Base-by-base conservation (phyloP, 2,888 invertebrate species). In the Saturnia pavonia region DNA sequence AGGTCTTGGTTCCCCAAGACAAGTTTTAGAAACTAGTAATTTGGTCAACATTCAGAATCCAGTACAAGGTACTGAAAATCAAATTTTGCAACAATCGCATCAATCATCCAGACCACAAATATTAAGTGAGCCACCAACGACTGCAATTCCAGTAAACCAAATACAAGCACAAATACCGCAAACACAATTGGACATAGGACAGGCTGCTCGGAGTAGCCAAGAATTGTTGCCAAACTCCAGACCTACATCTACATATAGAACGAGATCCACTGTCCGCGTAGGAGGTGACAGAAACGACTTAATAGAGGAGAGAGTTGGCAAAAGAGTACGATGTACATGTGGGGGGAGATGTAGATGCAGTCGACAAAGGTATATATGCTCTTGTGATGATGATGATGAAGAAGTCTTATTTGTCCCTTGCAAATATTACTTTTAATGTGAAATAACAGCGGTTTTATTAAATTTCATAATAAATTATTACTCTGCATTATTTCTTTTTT, bases 401-500 rank as follows among this genome's bases (percentile, higher is more conserved):
- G 14, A 75, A 19, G 73, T 76, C 70, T 85, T 80, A 22, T 75
- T 78, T 25, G 75, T 80, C 14, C 74, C 75, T 22, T 72, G 79
- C 60, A 65, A 3, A 40, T 65, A 65, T 65, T 65, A 65, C 14
- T 65, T n/a, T 65, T 65, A 19, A 40, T n/a, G 19, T 65, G 8
- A 40, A 40, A 40, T 65, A 3, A 25, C 4, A 27, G 27, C 14
- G 27, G 11, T 25, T 14, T 60, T 60, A 60, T 60, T 14, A 1
- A 14, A 60, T 60, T 14, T 16, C 7, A 60, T 27, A 27, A 27
- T 60, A 60, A 60, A 57, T 27, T 60, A 60, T 25, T 14, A 14
- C 57, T 27, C 1, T 60, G 2, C 14, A 60, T 0, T 60, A 27
- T 25, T 25, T 27, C 8, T 14, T 60, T 27, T 51, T 51, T 51